Conservation (phyloP, 30 jellyfish, hydroid and myxozoan species). For the Aurelia aurita complex sp. Pacific region DNA sequence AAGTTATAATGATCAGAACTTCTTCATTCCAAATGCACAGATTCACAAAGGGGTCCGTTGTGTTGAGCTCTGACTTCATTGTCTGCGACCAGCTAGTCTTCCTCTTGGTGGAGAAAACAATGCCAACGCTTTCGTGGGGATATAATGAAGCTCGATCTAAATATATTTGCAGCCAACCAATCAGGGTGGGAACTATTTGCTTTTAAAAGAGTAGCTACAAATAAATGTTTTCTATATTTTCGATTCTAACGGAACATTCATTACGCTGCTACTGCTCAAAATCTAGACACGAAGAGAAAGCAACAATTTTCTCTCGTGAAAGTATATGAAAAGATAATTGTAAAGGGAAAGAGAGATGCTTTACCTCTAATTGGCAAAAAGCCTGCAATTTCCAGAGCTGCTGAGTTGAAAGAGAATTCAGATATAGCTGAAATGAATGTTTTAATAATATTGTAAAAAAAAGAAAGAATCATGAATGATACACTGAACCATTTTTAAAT, state of each 20-base stretch:
- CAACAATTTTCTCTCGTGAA: neutral
- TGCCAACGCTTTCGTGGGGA: no score
- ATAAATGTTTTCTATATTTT: no score
- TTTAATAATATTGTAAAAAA: neutral
- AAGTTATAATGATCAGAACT: neutral
- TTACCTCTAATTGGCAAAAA: constrained; percentile 90
- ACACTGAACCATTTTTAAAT: neutral
- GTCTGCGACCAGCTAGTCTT: neutral
- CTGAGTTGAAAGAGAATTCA: constrained; percentile 79
- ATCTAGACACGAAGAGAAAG: no score
- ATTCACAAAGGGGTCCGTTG: neutral
- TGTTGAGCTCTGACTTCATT: neutral
- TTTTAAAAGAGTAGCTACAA: no score
- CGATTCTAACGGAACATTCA: no score
- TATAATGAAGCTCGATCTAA: no score
- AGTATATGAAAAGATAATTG: neutral
- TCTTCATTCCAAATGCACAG: no score
- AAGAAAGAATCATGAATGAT: neutral
- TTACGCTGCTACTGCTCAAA: no score
- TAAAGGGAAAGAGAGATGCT: neutral
- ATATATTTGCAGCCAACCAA: no score
- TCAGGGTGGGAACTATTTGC: no score
- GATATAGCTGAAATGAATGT: constrained; percentile 46
- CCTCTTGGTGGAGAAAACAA: no score
- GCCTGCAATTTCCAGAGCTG: constrained; percentile 86